These are phyloP conservation scores for Cynocephalus volans DNA, from an alignment of 2,113 vertebrate genomes.

Conservation along the genomic window DNA sequence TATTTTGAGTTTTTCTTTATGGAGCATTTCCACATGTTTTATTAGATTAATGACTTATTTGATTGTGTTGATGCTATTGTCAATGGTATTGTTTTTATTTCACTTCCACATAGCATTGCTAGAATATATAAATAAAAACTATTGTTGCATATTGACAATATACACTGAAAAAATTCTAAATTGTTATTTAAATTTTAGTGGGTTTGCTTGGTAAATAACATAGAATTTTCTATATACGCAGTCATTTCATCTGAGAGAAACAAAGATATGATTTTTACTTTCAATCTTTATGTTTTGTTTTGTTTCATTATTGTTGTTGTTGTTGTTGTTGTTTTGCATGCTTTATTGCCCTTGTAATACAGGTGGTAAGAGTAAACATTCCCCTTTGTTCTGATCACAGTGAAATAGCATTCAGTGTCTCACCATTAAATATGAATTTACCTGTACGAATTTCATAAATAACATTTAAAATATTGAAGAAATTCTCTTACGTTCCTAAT, in stretches of 20 bases:
- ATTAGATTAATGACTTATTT: neutral
- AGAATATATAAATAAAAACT: neutral
- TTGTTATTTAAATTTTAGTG: neutral
- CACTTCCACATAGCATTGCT: neutral
- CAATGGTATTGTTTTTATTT: neutral
- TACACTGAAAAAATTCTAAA: neutral
- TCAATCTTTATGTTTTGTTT: neutral
- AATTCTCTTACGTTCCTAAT: neutral
- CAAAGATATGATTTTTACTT: neutral
- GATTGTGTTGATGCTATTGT: neutral
- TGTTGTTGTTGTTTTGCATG: neutral
- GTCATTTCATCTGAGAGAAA: neutral
- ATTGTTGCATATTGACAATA: neutral
- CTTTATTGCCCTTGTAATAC: neutral
- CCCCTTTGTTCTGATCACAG: neutral
- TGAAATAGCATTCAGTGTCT: neutral
- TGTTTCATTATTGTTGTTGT: too few relatives aligned
- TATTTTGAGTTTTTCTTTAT: neutral
- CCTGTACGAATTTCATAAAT: neutral
- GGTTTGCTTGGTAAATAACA: neutral
- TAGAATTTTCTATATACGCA: neutral
- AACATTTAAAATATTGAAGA: neutral
- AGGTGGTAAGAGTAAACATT: neutral
- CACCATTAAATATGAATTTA: neutral
- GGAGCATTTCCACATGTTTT: neutral